Percentiles rank a stretch among this genome's conserved stretches.
These are phyloP conservation scores for Cephonodes hylas DNA, from an alignment of 2,888 invertebrate genomes.

Conservation along the genomic window DNA sequence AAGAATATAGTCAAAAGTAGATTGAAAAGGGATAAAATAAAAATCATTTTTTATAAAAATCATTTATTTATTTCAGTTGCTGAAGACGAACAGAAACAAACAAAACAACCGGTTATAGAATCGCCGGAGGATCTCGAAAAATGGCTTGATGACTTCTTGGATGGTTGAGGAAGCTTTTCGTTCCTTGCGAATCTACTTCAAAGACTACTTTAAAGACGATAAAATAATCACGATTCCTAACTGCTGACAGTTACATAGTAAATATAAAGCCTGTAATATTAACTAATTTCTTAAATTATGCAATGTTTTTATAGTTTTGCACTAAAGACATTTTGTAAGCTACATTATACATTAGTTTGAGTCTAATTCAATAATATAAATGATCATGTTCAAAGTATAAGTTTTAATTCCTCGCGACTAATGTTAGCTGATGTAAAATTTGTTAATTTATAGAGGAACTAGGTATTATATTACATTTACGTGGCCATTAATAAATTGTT, in stretches of 20 bases:
- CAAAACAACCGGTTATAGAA: constrained; percentile 55
- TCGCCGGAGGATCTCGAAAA: constrained; percentile 75
- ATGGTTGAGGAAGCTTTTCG: constrained; percentile 38
- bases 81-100: constrained; percentile 22
- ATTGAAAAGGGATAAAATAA: neutral
- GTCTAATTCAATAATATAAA: neutral
- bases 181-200: neutral
- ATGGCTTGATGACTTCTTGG: constrained; percentile 76
- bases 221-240: neutral
- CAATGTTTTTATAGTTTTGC: neutral
- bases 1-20: too few relatives aligned
- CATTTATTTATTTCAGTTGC: constrained; percentile 31
- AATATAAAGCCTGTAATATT: too few relatives aligned
- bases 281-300: neutral
- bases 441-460: too few relatives aligned
- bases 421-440: too few relatives aligned
- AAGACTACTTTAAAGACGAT: neutral
- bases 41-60: neutral
- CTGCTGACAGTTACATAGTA: neutral
- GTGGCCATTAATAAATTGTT: too few relatives aligned
- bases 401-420: too few relatives aligned
- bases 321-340: neutral
- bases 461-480: too few relatives aligned
- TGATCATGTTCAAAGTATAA: too few relatives aligned
- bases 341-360: too few relatives aligned